These are phyloP conservation scores for Drosophila paulistorum DNA, from an alignment of 1,140 invertebrate species.

Conservation along the genomic window DNA sequence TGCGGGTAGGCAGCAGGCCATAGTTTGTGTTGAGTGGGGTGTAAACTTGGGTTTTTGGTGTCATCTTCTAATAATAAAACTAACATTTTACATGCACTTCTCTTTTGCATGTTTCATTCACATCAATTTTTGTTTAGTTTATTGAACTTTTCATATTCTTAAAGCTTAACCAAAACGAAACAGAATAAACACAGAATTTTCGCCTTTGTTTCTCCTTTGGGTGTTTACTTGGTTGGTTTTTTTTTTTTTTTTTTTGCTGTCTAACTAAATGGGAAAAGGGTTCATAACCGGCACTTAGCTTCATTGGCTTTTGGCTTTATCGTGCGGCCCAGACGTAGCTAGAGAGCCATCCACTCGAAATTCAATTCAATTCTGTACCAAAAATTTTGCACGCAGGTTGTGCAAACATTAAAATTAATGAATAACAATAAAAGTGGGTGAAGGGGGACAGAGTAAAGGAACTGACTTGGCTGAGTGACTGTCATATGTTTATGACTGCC, in stretches of 20 bases:
- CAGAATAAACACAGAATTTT: neutral
- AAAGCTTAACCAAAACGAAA: neutral
- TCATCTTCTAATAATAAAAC: slow-evolving; percentile 73
- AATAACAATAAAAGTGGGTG: slow-evolving; percentile 67
- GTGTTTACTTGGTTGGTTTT: neutral
- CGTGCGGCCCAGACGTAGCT: slow-evolving; percentile 66
- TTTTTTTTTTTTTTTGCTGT: slow-evolving; percentile 22
- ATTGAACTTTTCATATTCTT: slow-evolving; percentile 17
- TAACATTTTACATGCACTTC: slow-evolving; percentile 56
- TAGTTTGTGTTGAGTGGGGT: neutral
- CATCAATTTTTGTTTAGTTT: slow-evolving; percentile 58
- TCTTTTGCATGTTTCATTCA: slow-evolving; percentile 60
- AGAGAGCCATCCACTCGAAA: slow-evolving; percentile 53
- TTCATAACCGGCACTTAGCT: slow-evolving; percentile 79
- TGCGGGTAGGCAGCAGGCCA: slow-evolving; percentile 35
- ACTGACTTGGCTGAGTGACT: slow-evolving; percentile 30
- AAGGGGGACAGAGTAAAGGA: neutral
- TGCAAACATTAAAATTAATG: slow-evolving; percentile 78
- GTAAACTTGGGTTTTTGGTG: slow-evolving; percentile 45
- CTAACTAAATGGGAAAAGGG: slow-evolving; percentile 71
- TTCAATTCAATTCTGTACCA: slow-evolving; percentile 64
- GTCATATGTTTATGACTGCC: slow-evolving; percentile 23
- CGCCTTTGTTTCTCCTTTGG: slow-evolving; percentile 14
- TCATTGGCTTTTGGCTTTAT: slow-evolving; percentile 78
- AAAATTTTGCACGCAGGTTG: slow-evolving; percentile 63